These are phyloP conservation scores for Bombus turneri DNA, from an alignment of 1,140 invertebrate species.

Conservation along the genomic window DNA sequence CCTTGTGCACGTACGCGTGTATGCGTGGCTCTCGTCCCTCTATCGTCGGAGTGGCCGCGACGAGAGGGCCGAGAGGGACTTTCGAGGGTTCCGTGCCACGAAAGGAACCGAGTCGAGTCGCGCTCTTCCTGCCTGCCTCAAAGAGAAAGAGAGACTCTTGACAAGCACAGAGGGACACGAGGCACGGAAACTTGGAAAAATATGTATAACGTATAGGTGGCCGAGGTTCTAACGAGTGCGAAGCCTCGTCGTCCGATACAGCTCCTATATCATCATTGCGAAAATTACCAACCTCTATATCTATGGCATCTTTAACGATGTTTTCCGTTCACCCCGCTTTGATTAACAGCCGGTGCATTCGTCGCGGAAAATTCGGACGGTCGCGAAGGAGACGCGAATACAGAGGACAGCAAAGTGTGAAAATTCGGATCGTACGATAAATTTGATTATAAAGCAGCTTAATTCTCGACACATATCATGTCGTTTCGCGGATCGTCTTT, in stretches of 20 bases:
- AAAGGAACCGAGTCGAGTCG: slow-evolving; percentile 45
- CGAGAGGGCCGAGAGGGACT: slow-evolving; percentile 44
- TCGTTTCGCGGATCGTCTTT: background rate
- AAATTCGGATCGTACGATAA: background rate
- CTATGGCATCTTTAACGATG: background rate
- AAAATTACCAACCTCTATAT: background rate
- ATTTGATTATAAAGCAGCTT: no score
- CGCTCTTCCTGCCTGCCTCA: slow-evolving; percentile 41
- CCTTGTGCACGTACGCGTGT: slow-evolving; percentile 10
- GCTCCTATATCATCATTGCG: background rate
- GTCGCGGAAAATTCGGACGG: background rate
- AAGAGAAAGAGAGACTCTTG: slow-evolving; percentile 31
- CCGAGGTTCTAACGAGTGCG: slow-evolving; percentile 25
- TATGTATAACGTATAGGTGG: background rate
- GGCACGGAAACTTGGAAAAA: background rate
- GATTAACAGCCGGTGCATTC: background rate
- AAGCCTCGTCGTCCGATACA: background rate
- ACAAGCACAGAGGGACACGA: background rate
- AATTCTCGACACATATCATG: background rate
- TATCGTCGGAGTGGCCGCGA: slow-evolving; percentile 38
- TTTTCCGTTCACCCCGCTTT: background rate
- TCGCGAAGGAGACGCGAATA: background rate
- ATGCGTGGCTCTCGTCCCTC: slow-evolving; percentile 20
- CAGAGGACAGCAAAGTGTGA: background rate
- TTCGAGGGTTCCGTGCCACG: slow-evolving; percentile 47